Evolutionary conservation across 2,113 vertebrate genomes (phyloP), one percentile per base, ranked within the genome.

Genomic region (Orthonyx spaldingii): DNA sequence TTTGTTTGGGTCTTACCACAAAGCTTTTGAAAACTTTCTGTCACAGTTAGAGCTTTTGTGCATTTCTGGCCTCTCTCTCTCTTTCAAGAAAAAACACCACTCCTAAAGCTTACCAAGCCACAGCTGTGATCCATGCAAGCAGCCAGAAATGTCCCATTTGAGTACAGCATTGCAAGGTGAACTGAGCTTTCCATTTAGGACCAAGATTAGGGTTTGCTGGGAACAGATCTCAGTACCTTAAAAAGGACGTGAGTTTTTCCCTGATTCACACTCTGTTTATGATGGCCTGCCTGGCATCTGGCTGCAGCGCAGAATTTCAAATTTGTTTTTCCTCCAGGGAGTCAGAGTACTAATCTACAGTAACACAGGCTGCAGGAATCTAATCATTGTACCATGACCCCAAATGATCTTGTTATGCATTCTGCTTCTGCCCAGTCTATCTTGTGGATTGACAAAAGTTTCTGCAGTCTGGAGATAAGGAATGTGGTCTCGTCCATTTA

Each of bases 401-500:
- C 37, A 96, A 95, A 96, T 96, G 91, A 96, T 96, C 92, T 93
- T 93, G 90, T 94, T 95, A 89, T 94, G 84, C 85, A 91, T 96
- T 96, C 89, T 94, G 91, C 79, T 94, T 94, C 94, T 94, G 88
- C 83, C 90, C 86, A 72, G 82, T 87, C 87, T 95, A 59, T 95
- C 96, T 77, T 59, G 70, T 72, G 90, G 90, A 96, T 10, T 97
- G 96, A 95, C 94, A 94, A 93, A 96, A 97, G 95, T 97, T 97
- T 94, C 96, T 97, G 96, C 94, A 95, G 92, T 82, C 66, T 87
- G 80, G 78, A 96, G 97, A 97, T 97, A 97, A 97, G 95, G 90
- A 95, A 94, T 61, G 74, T 85, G 94, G 93, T 92, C 6, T 5
- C 90, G 96, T 90, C 91, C 80, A 95, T 96, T 97, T 96, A 96